A percentile compares a stretch with the other conserved stretches of the same genome.
Evolutionary conservation across 2,888 invertebrate genomes (phyloP).

Genomic region (Macropis europaea): DNA sequence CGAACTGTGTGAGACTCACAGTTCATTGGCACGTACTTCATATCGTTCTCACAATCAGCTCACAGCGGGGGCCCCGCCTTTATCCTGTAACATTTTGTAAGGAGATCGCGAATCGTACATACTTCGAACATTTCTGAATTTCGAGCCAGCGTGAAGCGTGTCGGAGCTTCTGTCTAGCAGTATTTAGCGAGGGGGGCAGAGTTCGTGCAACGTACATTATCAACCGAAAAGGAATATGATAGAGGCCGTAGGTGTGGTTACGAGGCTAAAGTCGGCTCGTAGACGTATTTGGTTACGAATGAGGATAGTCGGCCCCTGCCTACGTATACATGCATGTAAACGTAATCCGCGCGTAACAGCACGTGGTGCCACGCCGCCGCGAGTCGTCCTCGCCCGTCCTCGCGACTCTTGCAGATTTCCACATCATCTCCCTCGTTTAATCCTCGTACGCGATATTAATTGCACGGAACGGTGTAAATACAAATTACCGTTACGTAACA

Average conservation of each 20-base stretch:
- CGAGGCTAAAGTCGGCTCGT: slow-evolving; percentile 30
- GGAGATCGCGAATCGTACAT: too few relatives aligned
- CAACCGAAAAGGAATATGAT: slow-evolving; percentile 15
- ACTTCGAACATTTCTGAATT: too few relatives aligned
- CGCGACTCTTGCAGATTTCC: background rate
- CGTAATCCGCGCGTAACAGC: slow-evolving; percentile 27
- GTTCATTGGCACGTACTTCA: background rate
- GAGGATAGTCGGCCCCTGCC: slow-evolving; percentile 64
- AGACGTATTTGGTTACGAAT: slow-evolving; percentile 76
- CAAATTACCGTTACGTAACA: background rate
- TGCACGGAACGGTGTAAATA: background rate
- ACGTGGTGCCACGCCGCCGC: slow-evolving; percentile 26
- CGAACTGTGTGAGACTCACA: background rate
- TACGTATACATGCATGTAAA: slow-evolving; percentile 54
- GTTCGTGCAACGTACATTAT: slow-evolving; percentile 12
- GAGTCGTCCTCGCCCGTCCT: too few relatives aligned
- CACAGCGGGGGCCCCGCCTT: too few relatives aligned
- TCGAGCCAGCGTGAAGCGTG: too few relatives aligned
- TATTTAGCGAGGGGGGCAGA: background rate
- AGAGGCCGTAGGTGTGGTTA: slow-evolving; percentile 61
- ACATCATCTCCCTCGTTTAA: background rate
- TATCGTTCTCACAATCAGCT: too few relatives aligned
- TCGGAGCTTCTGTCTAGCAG: background rate
- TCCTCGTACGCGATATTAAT: background rate
- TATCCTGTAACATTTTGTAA: too few relatives aligned